A percentile compares a stretch with the other conserved stretches of the same genome.
These are phyloP conservation scores for Dusona sp. DNA, from an alignment of 2,888 invertebrate genomes.

Conservation along the genomic window DNA sequence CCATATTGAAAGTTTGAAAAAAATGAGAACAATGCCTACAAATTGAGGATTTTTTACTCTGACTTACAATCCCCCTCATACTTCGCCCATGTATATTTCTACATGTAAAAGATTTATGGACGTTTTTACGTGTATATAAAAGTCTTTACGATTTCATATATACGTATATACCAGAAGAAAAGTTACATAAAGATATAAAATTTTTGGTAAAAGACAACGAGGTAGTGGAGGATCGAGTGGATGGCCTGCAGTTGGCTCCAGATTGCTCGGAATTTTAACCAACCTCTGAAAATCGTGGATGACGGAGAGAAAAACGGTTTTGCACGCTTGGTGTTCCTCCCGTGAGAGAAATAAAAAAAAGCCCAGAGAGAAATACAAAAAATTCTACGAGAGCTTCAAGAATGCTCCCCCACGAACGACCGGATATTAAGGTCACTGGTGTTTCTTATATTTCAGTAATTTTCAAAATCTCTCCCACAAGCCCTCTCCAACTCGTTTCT, in stretches of 20 bases:
- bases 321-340: background rate
- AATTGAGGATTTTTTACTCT: background rate
- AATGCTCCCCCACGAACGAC: conserved; percentile 5
- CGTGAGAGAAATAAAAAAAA: conserved; percentile 21
- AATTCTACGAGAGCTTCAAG: background rate
- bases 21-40: background rate
- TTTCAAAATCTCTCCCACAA: conserved; percentile 61
- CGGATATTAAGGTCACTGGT: conserved; percentile 69
- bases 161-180: background rate
- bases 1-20: background rate
- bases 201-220: conserved; percentile 30
- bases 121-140: background rate
- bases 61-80: background rate
- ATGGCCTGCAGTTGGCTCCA: conserved; percentile 34
- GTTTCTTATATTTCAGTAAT: conserved; percentile 69
- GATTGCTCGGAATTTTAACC: conserved; percentile 27
- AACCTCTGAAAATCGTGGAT: background rate
- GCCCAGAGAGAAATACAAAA: background rate
- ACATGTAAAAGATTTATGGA: background rate
- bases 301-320: conserved; percentile 9
- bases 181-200: conserved; percentile 22
- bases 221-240: conserved; percentile 19
- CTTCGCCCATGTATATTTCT: background rate
- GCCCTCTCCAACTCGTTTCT: background rate
- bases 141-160: background rate